Evolutionary conservation across 2,113 vertebrate genomes (phyloP), one percentile per base, ranked within the genome.

Genomic region (Hippopotamus amphibius): DNA sequence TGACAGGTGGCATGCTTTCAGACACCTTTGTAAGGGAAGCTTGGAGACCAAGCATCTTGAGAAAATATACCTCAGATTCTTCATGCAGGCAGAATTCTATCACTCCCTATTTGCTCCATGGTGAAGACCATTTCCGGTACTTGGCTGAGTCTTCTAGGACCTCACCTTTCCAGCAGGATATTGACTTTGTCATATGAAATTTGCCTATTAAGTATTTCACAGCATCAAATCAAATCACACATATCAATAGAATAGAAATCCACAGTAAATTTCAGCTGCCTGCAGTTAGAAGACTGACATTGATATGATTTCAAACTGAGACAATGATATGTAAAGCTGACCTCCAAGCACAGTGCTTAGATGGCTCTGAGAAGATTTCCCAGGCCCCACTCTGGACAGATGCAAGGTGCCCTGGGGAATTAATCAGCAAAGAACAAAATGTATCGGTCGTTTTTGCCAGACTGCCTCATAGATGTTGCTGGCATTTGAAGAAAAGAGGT

Each of bases 121-220:
- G 1, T 28, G 7, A 95, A 48, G 8, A 50, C 3, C 19, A 28
- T 41, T 30, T 48, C 24, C 80, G 63, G 4, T 24, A 63, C n/a
- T 37, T 82, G 65, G 13, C n/a, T 61, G 41, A 55, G 8, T 37
- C n/a, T 83, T 69, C 16, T 22, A 68, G 11, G 53, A 41, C 17
- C 55, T 92, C 17, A 57, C 6, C 1, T 28, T 88, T 4, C 15
- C 7, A 46, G 48, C 2, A 61, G 7, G 2, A 59, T 83, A 89
- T 89, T 96, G 53, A 90, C 37, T 96, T 93, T 72, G 10, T 63
- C 46, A n/a, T 11, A 43, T 5, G 26, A 96, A 87, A 90, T 41
- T 37, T 63, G 7, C 55, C 30, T 69, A n/a, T 46, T 74, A 63
- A 76, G 13, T 81, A 66, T 88, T 91, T 87, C 13, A 24, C 43